Base-by-base conservation (phyloP, 2,113 vertebrate genomes). In the Microcebus lehilahytsara region DNA sequence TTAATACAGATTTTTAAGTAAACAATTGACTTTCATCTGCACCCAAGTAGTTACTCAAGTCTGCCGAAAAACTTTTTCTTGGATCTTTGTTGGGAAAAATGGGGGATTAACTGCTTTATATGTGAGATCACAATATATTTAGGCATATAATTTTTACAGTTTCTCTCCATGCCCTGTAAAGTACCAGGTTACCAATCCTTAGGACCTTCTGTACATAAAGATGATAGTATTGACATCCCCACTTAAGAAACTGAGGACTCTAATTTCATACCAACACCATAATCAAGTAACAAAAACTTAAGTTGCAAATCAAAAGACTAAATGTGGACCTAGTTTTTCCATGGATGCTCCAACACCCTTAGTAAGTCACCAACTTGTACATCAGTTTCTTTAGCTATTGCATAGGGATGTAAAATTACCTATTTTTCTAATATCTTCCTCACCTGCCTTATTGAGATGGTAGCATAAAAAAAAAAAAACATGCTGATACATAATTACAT, bases 1-100 rank as follows among this genome's bases (percentile, higher is more conserved):
- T 75, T 30, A 86, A 77, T 66, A 71, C 23, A 32, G 40, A 84
- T 51, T 93, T 93, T 94, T 90, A 93, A 78, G n/a, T 32, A 79
- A 46, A 80, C 75, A 87, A 64, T 66, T 93, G 9, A 62, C 56
- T 69, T 86, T n/a, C 9, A 60, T n/a, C 25, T 95, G 46, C 4
- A 51, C 81, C 34, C 74, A 16, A 92, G 34, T 67, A 91, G 2
- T 66, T 94, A 62, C 49, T 97, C 32, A 95, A 56, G 51, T 77
- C 46, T 91, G 75, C 25, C 23, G 19, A 74, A 81, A 85, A 95
- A 23, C 6, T 14, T 88, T 90, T 77, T 81, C 85, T 92, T 84
- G 23, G n/a, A n/a, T 74, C 23, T 89, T 93, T n/a, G 60, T 5
- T 85, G 27, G n/a, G 2, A 60, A 69, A 81, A 62, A 9, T 72